A percentile compares a stretch with the other conserved stretches of the same genome.
phyloP scores from a whole-genome alignment of 2,888 invertebrate species.

The Prostheceraeus crozeri region DNA sequence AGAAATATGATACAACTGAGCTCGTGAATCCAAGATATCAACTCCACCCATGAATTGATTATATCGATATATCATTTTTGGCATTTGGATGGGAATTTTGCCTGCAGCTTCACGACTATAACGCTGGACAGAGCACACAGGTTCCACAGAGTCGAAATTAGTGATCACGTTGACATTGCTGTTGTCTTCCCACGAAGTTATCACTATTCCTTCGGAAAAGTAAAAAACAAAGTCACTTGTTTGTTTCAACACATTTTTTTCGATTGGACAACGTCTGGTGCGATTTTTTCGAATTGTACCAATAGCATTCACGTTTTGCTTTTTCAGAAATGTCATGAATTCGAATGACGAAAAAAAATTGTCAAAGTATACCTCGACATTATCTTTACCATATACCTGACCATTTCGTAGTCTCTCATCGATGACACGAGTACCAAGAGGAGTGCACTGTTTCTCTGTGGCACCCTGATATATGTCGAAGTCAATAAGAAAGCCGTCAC shows the following conservation, averaged over 20 bases:
- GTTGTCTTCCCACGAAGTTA: conserved; percentile 14
- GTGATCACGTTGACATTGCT: background rate
- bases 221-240: background rate
- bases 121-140: conserved; percentile 10
- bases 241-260: background rate
- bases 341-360: conserved; percentile 15
- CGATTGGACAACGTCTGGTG: background rate
- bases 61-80: conserved; percentile 33
- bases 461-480: conserved; percentile 23
- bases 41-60: conserved; percentile 38
- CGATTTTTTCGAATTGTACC: conserved; percentile 1
- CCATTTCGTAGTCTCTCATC: conserved; percentile 3
- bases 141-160: conserved; percentile 24
- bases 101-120: background rate
- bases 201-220: conserved; percentile 10
- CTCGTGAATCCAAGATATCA: conserved; percentile 34
- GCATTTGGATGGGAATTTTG: conserved; percentile 23
- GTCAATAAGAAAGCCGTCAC: background rate
- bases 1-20: conserved; percentile 9
- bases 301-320: conserved; percentile 2
- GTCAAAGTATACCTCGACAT: conserved; percentile 14
- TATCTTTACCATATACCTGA: background rate
- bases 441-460: background rate
- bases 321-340: background rate
- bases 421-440: conserved; percentile 14